phyloP scores from a whole-genome alignment of 2,888 invertebrate species.

The Yponomeuta sedellus region DNA sequence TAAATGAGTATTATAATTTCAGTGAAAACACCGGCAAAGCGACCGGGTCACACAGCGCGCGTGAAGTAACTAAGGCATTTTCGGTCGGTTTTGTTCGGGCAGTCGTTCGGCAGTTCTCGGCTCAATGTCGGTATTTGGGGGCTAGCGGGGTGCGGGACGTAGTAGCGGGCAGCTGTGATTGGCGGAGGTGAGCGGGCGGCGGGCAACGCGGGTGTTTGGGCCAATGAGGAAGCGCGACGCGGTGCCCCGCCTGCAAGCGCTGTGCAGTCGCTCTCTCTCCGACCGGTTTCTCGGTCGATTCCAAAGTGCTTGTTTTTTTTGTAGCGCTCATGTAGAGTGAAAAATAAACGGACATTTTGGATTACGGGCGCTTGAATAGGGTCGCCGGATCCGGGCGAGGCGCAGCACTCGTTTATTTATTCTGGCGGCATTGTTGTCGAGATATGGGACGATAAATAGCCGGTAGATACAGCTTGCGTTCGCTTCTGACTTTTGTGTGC shows the following conservation, averaged over 20 bases:
- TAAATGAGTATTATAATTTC: slow-evolving; percentile 33
- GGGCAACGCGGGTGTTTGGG: slow-evolving; percentile 40
- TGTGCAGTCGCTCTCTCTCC: slow-evolving; percentile 49
- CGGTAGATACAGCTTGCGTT: slow-evolving; percentile 49
- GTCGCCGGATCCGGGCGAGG: slow-evolving; percentile 65
- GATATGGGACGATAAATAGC: slow-evolving; percentile 65
- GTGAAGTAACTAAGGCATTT: slow-evolving; percentile 75
- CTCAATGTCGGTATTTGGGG: slow-evolving; percentile 49
- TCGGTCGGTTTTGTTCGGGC: slow-evolving; percentile 73
- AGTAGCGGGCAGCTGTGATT: slow-evolving; percentile 38
- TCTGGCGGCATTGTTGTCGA: slow-evolving; percentile 51
- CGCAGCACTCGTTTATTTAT: slow-evolving; percentile 57
- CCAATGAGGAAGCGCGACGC: slow-evolving; percentile 52
- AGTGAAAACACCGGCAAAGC: slow-evolving; percentile 53
- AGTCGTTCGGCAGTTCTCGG: slow-evolving; percentile 68
- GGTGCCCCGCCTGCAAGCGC: slow-evolving; percentile 54
- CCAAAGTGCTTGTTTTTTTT: slow-evolving; percentile 53
- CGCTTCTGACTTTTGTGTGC: slow-evolving; percentile 28
- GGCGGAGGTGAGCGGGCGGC: slow-evolving; percentile 54
- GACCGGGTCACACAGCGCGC: slow-evolving; percentile 59
- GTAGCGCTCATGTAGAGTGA: slow-evolving; percentile 54
- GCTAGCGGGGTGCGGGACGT: slow-evolving; percentile 59
- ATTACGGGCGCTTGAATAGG: slow-evolving; percentile 57
- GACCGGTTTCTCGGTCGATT: slow-evolving; percentile 48
- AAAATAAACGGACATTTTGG: slow-evolving; percentile 76